A percentile compares a stretch with the other conserved stretches of the same genome.
phyloP scores from a whole-genome alignment of 2,797 vertebrate species.

The Falco rusticolus region DNA sequence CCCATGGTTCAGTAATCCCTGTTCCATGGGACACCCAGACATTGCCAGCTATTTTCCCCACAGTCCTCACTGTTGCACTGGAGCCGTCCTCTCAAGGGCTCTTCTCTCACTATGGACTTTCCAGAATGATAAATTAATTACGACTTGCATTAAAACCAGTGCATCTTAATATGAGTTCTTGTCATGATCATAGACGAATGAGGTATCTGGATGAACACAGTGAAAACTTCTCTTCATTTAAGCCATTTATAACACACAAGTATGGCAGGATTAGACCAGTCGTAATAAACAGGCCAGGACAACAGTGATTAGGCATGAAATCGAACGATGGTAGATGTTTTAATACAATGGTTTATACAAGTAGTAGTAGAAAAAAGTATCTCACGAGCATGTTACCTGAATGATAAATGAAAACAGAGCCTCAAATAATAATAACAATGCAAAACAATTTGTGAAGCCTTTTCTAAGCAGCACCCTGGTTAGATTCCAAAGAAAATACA shows the following conservation, averaged over 20 bases:
- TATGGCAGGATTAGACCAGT: background rate
- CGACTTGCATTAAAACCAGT: background rate
- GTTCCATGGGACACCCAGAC: background rate
- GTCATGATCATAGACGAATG: background rate
- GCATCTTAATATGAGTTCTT: background rate
- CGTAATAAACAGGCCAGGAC: background rate
- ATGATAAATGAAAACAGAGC: constrained; percentile 44
- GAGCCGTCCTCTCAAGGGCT: background rate
- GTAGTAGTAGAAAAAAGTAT: background rate
- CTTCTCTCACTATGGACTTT: background rate
- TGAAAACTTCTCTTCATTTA: background rate
- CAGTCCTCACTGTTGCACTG: background rate
- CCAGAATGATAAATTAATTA: background rate
- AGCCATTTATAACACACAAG: background rate
- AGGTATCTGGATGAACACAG: background rate
- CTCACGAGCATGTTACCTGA: constrained; percentile 47
- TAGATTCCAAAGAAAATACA: constrained; percentile 67
- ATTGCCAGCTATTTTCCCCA: background rate
- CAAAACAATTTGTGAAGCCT: constrained; percentile 64
- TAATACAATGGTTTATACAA: constrained; percentile 27
- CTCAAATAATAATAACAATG: constrained; percentile 58
- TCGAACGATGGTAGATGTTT: background rate
- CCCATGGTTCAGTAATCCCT: background rate
- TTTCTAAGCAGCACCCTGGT: constrained; percentile 63
- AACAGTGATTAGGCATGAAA: background rate